phyloP scores from a whole-genome alignment of 2,797 vertebrate genomes.

The Platalea minor region DNA sequence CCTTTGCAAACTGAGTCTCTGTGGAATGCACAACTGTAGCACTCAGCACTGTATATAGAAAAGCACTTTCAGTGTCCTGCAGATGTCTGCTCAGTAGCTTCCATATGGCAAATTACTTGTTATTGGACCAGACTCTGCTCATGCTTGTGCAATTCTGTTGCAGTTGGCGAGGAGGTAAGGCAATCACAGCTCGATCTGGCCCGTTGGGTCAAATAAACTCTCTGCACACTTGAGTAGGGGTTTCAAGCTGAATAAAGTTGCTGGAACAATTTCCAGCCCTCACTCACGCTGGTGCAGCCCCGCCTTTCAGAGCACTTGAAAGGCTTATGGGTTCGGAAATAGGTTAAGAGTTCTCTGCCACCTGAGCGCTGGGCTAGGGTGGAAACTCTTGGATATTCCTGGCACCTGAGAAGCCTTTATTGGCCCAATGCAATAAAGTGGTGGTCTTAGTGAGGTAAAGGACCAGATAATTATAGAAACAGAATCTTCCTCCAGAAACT shows the following conservation, averaged over 20 bases:
- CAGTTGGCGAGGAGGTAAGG: conserved; percentile 45
- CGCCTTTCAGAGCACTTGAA: not conserved
- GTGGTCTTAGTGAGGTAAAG: conserved; percentile 14
- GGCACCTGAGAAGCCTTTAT: not conserved
- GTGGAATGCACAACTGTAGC: conserved; percentile 62
- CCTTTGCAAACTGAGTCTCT: conserved; percentile 48
- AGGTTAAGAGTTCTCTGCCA: not conserved
- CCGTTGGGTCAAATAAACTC: conserved; percentile 55
- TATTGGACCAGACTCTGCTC: conserved; percentile 59
- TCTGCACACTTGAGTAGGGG: not conserved
- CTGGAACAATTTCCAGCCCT: conserved; percentile 43
- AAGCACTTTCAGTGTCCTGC: conserved; percentile 66
- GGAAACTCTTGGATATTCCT: conserved; percentile 7
- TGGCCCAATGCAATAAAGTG: not conserved
- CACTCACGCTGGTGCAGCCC: not conserved
- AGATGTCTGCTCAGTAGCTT: conserved; percentile 72
- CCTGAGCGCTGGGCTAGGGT: not conserved
- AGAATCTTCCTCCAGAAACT: conserved; percentile 36
- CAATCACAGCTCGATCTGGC: conserved; percentile 40
- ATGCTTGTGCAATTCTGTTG: conserved; percentile 62
- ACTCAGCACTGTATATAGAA: conserved; percentile 30
- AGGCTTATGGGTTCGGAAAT: not conserved
- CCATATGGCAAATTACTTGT: conserved; percentile 71
- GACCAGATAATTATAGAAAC: conserved; percentile 55
- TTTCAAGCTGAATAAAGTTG: conserved; percentile 39